Conservation (phyloP, 53 echinoderm and acorn worm genomes). For the Glandiceps talaboti region DNA sequence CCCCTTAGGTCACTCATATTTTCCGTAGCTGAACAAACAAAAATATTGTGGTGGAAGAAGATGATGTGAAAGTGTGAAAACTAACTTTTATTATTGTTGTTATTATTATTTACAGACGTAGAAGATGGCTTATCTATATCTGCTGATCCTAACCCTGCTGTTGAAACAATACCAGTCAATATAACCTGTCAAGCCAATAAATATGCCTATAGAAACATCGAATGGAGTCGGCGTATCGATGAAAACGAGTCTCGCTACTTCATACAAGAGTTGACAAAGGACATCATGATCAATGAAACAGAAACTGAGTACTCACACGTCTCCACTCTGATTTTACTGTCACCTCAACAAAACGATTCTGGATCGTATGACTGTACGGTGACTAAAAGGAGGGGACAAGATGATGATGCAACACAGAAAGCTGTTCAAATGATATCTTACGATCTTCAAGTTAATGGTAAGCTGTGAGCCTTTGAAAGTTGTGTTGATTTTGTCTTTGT, state of each 20-base stretch:
- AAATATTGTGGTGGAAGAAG: no score
- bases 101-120: constrained; percentile 7
- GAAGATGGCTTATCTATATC: not conserved
- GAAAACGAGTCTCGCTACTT: not conserved
- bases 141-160: not conserved
- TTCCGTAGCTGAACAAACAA: no score
- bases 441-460: not conserved
- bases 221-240: constrained; percentile 2
- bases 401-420: no score
- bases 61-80: no score
- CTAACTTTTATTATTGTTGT: not conserved
- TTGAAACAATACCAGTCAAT: not conserved
- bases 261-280: not conserved
- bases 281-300: not conserved
- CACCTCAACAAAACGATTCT: not conserved
- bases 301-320: constrained; percentile 1
- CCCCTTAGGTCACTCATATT: no score
- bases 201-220: constrained; percentile 11
- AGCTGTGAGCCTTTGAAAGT: no score
- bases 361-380: constrained; percentile 20
- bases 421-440: not conserved
- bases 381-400: not conserved
- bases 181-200: constrained; percentile 14
- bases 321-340: constrained; percentile 7
- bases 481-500: no score